Evolutionary conservation across 2,113 vertebrate species (phyloP).

Genomic region (Rhineura floridana): DNA sequence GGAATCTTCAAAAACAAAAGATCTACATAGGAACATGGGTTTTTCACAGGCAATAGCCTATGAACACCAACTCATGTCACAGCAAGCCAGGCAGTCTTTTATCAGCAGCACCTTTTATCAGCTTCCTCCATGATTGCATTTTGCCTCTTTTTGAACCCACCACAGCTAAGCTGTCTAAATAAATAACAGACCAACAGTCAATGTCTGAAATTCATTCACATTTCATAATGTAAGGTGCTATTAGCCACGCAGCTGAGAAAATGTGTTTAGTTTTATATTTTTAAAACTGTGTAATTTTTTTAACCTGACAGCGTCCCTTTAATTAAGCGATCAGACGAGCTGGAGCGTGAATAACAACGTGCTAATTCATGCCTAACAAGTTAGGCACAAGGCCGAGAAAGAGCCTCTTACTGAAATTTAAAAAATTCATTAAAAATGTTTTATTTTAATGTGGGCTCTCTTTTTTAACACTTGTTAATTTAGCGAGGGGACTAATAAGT

Average conservation of each 20-base stretch:
- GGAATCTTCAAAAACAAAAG: not conserved
- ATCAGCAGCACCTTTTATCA: not conserved
- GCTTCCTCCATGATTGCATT: not conserved
- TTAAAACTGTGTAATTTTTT: constrained; percentile 24
- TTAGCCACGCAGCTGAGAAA: not conserved
- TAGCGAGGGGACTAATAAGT: constrained; percentile 19
- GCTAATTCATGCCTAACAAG: constrained; percentile 39
- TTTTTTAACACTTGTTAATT: constrained; percentile 30
- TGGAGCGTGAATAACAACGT: constrained; percentile 33
- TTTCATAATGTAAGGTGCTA: accelerated
- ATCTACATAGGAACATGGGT: not conserved
- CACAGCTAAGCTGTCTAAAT: not conserved
- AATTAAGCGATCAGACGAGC: constrained; percentile 44
- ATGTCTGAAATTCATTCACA: accelerated
- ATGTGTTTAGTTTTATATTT: not conserved
- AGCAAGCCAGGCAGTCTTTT: not conserved
- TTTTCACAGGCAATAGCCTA: not conserved
- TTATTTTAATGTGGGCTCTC: constrained; percentile 30
- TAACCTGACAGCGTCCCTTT: constrained; percentile 41
- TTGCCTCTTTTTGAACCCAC: constrained; percentile 1
- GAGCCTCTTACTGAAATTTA: constrained; percentile 29
- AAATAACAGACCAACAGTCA: accelerated
- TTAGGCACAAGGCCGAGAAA: constrained; percentile 41
- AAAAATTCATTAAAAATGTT: constrained; percentile 41
- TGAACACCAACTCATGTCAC: not conserved